Evolutionary conservation across 2,113 vertebrate genomes (phyloP).

Genomic region (Pseudonaja textilis): DNA sequence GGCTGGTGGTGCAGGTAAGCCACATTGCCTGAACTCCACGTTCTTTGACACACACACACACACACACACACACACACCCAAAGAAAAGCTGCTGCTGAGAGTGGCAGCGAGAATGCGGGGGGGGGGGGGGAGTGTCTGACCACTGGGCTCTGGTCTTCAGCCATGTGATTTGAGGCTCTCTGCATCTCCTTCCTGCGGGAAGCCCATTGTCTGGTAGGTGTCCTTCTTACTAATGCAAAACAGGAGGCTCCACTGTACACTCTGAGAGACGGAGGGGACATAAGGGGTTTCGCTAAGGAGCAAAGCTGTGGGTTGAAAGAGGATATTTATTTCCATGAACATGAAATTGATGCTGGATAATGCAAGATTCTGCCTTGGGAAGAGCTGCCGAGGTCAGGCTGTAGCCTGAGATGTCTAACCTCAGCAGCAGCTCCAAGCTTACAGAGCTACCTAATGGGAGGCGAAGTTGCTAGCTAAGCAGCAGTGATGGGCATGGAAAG

Average conservation of each 20-base stretch:
- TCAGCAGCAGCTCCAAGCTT: not conserved
- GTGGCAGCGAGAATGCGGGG: not conserved
- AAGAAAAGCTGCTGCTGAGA: not conserved
- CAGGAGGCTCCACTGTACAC: not conserved
- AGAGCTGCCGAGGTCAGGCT: not conserved
- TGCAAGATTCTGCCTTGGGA: not conserved
- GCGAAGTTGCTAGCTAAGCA: not conserved
- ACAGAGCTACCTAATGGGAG: not conserved
- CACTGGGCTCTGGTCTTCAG: not conserved
- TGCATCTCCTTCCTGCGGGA: not conserved
- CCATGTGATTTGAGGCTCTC: not conserved
- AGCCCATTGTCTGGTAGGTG: not conserved
- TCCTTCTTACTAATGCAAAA: not conserved
- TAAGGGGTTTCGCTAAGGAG: not conserved
- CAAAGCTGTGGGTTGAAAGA: not conserved
- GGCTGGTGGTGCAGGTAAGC: conserved; percentile 87
- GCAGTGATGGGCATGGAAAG: not conserved
- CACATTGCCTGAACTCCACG: not conserved
- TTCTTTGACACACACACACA: not conserved
- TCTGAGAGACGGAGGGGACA: not conserved
- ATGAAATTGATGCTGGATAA: not conserved
- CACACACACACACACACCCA: too few relatives aligned
- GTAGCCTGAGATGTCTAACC: not conserved
- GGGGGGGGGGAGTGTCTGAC: not conserved
- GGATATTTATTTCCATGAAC: not conserved